phyloP scores from a whole-genome alignment of 2,888 invertebrate genomes.

The Temnothorax rugatulus region DNA sequence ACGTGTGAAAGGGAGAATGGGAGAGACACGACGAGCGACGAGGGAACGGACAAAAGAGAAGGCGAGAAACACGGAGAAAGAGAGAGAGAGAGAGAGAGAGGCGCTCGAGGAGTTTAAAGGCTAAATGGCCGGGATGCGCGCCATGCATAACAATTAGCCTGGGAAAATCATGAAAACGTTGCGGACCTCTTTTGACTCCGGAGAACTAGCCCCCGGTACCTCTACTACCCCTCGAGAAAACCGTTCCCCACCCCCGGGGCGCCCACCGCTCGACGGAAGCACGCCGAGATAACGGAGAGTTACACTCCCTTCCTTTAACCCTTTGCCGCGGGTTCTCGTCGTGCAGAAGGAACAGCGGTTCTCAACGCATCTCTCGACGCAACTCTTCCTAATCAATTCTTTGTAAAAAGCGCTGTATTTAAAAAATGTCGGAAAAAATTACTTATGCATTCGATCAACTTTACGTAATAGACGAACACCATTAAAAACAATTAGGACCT shows the following conservation, averaged over 20 bases:
- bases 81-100: slow-evolving; percentile 12
- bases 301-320: slow-evolving; percentile 84
- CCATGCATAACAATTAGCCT: slow-evolving; percentile 86
- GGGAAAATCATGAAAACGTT: slow-evolving; percentile 85
- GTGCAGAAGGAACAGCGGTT: slow-evolving; percentile 70
- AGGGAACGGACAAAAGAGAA: slow-evolving; percentile 38
- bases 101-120: slow-evolving; percentile 79
- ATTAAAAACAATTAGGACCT: not conserved
- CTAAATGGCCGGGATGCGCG: slow-evolving; percentile 82
- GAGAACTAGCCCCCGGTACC: slow-evolving; percentile 77
- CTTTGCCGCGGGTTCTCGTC: slow-evolving; percentile 77
- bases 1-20: slow-evolving; percentile 41
- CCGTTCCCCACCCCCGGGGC: slow-evolving; percentile 55
- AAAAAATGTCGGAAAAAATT: not conserved
- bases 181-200: slow-evolving; percentile 82
- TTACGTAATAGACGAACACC: not conserved
- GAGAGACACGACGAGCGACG: slow-evolving; percentile 15
- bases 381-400: not conserved
- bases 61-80: slow-evolving; percentile 45
- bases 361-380: slow-evolving; percentile 61
- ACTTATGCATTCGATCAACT: not conserved
- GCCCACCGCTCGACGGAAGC: slow-evolving; percentile 79
- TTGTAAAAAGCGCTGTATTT: not conserved
- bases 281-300: slow-evolving; percentile 85
- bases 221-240: slow-evolving; percentile 69